Base-by-base conservation (phyloP, 2,113 vertebrate genomes). In the Dipodomys merriami region DNA sequence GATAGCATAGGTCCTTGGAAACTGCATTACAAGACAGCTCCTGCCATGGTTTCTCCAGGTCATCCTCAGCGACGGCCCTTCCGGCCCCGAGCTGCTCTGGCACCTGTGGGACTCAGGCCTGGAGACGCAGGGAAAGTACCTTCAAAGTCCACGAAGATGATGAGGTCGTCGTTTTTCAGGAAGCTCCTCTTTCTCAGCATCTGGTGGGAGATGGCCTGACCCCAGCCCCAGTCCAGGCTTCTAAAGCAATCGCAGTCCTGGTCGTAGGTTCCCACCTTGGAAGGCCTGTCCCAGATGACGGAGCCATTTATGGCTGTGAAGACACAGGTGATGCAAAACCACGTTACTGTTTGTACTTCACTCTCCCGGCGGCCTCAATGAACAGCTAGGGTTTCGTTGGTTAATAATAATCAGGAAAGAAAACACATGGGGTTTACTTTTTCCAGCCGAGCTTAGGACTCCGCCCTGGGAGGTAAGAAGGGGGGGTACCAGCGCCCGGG, bases 151-250 rank as follows among this genome's bases (percentile, higher is more conserved):
- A 97, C 97, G 57, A 98, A 98, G 78, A 99, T 97, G 87, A 99
- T 99, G 57, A 99, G 97, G 95, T 99, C 98, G 7, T 98, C 94
- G 16, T 99, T 98, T 96, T 99, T 99, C 49, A 99, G 97, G 96
- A 98, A 99, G 95, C 79, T 99, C 88, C 97, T 98, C 33, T 91
- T 97, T 6, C 78, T 96, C 83, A 99, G 74, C 39, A 99, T 97
- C 8, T 96, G 87, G 87, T 99, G 98, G 29, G 99, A 98, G 29
- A 99, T 98, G 95, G 99, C 98, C 0, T 15, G 97, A 39, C 1
- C 81, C 99, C 99, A 99, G 1, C 99, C 99, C 49, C 4, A 83
- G n/a, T 93, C 7, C 0, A 0, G 0, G 35, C 96, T 97, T 80
- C 98, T 97, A 29, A 92, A 96, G 92, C 98, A 99, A 4, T 80